Evolutionary conservation across 2,797 vertebrate species (phyloP), one percentile per base, ranked within the genome.

Genomic region (Microctenopoma stevenorrisi): DNA sequence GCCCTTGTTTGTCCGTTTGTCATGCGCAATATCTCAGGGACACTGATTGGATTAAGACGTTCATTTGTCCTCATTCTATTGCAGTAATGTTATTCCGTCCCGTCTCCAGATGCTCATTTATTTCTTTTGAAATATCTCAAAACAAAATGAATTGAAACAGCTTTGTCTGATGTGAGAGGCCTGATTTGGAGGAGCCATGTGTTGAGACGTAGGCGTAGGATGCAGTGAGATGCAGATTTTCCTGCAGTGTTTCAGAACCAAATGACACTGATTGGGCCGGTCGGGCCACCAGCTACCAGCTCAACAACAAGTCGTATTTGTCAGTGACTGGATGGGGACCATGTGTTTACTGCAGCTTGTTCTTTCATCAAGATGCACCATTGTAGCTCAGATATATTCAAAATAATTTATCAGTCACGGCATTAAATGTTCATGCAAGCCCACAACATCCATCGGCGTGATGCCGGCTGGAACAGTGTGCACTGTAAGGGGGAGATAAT

Each of bases 1-100:
- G 52, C 37, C 58, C 68, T 52, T 54, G 79, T 87, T 85, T 78
- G 78, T 86, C 76, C 72, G 50, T 82, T 72, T 86, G 84, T 82
- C 88, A 80, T 52, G 61, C 76, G 25, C 50, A 40, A 75, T 74
- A 72, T 86, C 68, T 76, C 76, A 16, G 66, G 30, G 58, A 65
- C 44, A 5, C 70, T 63, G 77, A 82, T 64, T 42, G 77, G 71
- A 86, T 87, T 81, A 84, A 64, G 71, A 28, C 66, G 2, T 82
- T 70, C 61, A 74, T 78, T 78, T 59, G 54, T 74, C 68, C 65
- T 43, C 60, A 28, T 73, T 52, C 64, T 2, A 0, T 5, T 0
- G 22, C 48, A 1, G 59, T 60, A 26, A 77, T 72, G 58, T 37
- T 14, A 10, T 60, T 83, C 54, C 5, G 40, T 40, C 62, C 4